A percentile compares a stretch with the other conserved stretches of the same genome.
These are phyloP conservation scores for Oreocharis arfaki DNA, from an alignment of 2,113 vertebrate species.

Conservation along the genomic window DNA sequence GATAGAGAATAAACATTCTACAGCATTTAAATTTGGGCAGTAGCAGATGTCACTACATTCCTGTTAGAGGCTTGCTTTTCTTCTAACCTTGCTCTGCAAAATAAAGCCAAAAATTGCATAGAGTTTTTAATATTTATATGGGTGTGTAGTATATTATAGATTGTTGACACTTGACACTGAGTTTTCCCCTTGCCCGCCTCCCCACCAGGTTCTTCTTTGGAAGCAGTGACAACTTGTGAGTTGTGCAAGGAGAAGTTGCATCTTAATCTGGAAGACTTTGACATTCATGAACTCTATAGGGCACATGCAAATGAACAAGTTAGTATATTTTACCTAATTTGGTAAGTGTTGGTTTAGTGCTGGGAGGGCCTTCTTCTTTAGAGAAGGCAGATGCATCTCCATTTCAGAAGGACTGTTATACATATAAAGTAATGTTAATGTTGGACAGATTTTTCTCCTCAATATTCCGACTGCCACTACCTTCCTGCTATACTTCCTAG, in stretches of 20 bases:
- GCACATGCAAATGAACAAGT: conserved; percentile 90
- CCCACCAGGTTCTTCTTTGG: conserved; percentile 84
- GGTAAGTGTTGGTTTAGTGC: conserved; percentile 70
- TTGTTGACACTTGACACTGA: not conserved
- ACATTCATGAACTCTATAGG: conserved; percentile 94
- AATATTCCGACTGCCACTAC: not conserved
- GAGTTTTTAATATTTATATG: not conserved
- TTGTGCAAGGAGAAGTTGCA: conserved; percentile 95
- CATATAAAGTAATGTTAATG: not conserved
- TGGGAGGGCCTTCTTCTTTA: conserved; percentile 20
- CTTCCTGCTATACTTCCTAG: not conserved
- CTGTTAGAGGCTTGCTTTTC: not conserved
- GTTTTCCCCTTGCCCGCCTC: not conserved
- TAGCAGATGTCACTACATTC: not conserved
- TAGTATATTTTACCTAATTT: conserved; percentile 79
- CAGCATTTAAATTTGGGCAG: not conserved
- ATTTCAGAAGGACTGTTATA: not conserved
- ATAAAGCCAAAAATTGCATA: not conserved
- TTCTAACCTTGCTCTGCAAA: not conserved
- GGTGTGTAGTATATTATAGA: not conserved
- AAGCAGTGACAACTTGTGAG: conserved; percentile 93
- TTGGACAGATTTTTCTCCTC: not conserved
- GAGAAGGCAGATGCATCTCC: not conserved
- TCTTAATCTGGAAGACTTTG: conserved; percentile 94
- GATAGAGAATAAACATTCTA: not conserved